Evolutionary conservation across 2,113 vertebrate genomes (phyloP).

Genomic region (Poecilia latipinna): DNA sequence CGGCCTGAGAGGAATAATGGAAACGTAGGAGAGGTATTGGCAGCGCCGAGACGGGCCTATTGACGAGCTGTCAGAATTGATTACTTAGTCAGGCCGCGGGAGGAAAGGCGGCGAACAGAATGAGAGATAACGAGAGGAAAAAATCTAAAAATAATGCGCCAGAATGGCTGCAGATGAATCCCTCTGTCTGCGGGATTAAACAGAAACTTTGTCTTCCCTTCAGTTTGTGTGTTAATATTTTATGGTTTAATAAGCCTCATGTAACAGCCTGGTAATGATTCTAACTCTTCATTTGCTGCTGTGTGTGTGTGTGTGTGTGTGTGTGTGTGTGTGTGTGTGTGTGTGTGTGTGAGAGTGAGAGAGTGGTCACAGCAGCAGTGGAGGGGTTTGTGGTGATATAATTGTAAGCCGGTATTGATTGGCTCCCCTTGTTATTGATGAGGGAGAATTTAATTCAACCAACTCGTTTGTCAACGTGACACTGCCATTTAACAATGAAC

Average conservation of each 20-base stretch:
- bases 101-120: constrained; percentile 18
- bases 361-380: constrained; percentile 38
- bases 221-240: constrained; percentile 45
- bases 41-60: constrained; percentile 69
- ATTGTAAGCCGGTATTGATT: constrained; percentile 83
- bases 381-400: constrained; percentile 74
- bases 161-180: constrained; percentile 17
- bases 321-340: neutral
- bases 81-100: constrained; percentile 69
- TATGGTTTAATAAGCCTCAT: constrained; percentile 43
- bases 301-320: constrained; percentile 30
- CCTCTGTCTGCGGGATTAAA: neutral
- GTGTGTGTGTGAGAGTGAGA: too few species aligned
- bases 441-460: constrained; percentile 83
- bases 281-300: neutral
- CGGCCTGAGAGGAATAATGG: constrained; percentile 69
- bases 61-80: constrained; percentile 79
- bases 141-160: constrained; percentile 44
- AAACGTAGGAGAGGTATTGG: constrained; percentile 75
- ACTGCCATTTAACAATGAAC: constrained; percentile 82
- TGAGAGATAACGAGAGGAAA: constrained; percentile 13
- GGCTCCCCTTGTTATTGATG: constrained; percentile 79
- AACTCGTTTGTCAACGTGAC: constrained; percentile 84
- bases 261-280: constrained; percentile 48
- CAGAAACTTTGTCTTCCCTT: constrained; percentile 19